A percentile compares a stretch with the other conserved stretches of the same genome.
These are phyloP conservation scores for Anagrus nilaparvatae DNA, from an alignment of 1,140 invertebrate species.

Conservation along the genomic window DNA sequence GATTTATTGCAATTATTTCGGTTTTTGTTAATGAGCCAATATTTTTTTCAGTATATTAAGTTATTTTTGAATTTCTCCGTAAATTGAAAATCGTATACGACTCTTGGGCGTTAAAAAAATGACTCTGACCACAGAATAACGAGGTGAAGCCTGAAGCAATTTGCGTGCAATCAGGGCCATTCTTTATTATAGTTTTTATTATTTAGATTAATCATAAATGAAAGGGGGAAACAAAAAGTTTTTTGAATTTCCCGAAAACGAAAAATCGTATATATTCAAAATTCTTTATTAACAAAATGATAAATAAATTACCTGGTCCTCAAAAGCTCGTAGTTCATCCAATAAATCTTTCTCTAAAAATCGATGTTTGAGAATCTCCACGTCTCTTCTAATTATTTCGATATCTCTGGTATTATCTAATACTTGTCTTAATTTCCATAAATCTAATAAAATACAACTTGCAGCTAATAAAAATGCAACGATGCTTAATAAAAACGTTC, in stretches of 20 bases:
- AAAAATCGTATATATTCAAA: neutral
- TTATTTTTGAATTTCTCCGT: no score
- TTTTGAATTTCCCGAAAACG: no score
- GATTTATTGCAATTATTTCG: no score
- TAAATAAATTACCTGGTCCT: conserved; percentile 32
- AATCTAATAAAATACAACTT: conserved; percentile 26
- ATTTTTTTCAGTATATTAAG: no score
- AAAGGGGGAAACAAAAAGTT: no score
- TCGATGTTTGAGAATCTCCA: conserved; percentile 32
- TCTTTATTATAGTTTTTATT: conserved; percentile 4
- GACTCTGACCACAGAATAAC: neutral
- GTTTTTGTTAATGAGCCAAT: no score
- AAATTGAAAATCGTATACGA: no score
- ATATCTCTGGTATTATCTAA: conserved; percentile 26
- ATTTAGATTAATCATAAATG: conserved; percentile 3
- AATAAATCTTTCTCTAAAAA: conserved; percentile 29
- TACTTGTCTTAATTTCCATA: conserved; percentile 28
- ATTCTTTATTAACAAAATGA: no score
- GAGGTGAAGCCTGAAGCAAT: neutral
- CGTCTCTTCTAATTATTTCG: conserved; percentile 26
- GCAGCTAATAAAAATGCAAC: conserved; percentile 23
- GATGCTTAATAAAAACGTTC: conserved; percentile 23
- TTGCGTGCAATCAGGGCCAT: neutral
- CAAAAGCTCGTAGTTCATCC: conserved; percentile 32
- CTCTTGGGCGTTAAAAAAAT: no score